phyloP scores from a whole-genome alignment of 1,140 invertebrate genomes.

The Zeugodacus cucurbitae region DNA sequence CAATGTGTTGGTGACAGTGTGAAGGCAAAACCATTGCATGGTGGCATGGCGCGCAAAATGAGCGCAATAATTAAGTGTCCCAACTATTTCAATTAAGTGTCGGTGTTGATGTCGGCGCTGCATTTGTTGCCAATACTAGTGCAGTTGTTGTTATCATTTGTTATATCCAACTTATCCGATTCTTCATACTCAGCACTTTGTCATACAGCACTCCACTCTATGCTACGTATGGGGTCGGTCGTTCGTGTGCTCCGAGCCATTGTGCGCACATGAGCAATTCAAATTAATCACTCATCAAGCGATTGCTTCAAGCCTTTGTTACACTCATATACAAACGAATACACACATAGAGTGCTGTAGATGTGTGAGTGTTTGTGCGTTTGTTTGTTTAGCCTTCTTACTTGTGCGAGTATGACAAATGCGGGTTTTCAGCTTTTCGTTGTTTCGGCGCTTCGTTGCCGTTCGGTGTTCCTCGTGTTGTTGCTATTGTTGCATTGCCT shows the following conservation, averaged over 20 bases:
- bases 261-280: neutral
- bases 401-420: conserved; percentile 16
- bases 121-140: neutral
- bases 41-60: conserved; percentile 50
- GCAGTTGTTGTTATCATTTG: neutral
- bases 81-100: conserved; percentile 64
- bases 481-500: conserved; percentile 42
- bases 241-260: neutral
- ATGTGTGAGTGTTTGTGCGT: neutral
- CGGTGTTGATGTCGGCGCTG: conserved; percentile 30
- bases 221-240: conserved; percentile 41
- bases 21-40: conserved; percentile 27
- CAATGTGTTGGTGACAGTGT: conserved; percentile 46
- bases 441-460: neutral
- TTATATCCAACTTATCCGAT: neutral
- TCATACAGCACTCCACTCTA: conserved; percentile 33
- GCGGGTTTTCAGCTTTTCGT: neutral
- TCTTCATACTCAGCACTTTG: neutral
- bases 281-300: conserved; percentile 28
- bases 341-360: neutral
- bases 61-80: conserved; percentile 49
- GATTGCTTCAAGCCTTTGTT: neutral
- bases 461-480: neutral
- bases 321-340: neutral
- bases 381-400: neutral